Percentiles rank a stretch among this genome's conserved stretches.
Conservation (phyloP, 1,140 invertebrate species). For the Conus betulinus region DNA sequence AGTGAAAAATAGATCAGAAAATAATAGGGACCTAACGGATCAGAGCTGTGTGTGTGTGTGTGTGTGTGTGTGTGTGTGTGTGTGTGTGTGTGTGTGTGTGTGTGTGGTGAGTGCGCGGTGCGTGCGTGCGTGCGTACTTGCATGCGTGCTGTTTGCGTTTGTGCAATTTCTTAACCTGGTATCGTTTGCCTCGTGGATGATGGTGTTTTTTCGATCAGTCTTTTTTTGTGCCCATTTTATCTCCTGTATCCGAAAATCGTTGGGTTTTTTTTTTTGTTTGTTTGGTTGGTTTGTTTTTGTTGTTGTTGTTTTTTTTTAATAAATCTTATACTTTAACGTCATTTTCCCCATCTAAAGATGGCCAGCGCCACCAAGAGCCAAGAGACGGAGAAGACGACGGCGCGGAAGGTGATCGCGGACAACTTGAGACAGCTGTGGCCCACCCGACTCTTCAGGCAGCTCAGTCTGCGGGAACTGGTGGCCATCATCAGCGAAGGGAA, state of each 20-base stretch:
- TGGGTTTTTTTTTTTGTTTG: neutral
- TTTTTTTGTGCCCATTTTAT: neutral
- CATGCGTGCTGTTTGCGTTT: neutral
- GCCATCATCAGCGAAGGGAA: slow-evolving; percentile 20
- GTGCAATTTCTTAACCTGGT: neutral
- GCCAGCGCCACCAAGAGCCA: slow-evolving; percentile 74
- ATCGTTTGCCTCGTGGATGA: too few species aligned
- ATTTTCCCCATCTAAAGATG: slow-evolving; percentile 76
- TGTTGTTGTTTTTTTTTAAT: neutral
- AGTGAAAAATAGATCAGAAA: too few species aligned
- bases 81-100: slow-evolving; percentile 15
- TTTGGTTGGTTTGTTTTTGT: neutral
- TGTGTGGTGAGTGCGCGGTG: neutral
- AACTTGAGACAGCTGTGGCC: slow-evolving; percentile 31
- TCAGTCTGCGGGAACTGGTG: slow-evolving; percentile 30
- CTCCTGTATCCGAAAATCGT: too few species aligned
- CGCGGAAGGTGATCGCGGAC: slow-evolving; percentile 24
- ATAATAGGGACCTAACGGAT: too few species aligned
- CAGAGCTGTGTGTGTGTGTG: neutral
- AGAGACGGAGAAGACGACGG: neutral
- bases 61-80: slow-evolving; percentile 30
- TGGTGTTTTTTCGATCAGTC: neutral
- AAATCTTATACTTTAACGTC: neutral
- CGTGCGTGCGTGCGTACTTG: neutral
- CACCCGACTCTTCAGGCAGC: slow-evolving; percentile 33